Percentiles rank a stretch among this genome's conserved stretches.
Conservation (phyloP, 2,797 vertebrate species). For the Psittacula echo region DNA sequence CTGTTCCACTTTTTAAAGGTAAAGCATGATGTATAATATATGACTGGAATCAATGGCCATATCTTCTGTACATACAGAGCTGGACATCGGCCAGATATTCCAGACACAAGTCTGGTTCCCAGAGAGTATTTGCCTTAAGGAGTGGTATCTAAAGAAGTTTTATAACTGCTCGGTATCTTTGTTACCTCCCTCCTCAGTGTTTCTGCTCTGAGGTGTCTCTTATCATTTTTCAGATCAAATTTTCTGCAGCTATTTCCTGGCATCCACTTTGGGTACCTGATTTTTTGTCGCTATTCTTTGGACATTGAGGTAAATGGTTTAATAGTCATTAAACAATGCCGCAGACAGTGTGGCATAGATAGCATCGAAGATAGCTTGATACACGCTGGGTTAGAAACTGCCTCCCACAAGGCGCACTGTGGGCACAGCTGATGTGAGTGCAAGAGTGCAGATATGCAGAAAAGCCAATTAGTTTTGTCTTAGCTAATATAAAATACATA, state of each 20-base stretch:
- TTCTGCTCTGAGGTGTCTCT: not conserved
- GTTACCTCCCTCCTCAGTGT: not conserved
- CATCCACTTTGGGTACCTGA: not conserved
- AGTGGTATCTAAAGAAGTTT: constrained; percentile 7
- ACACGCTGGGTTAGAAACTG: not conserved
- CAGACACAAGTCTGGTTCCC: constrained; percentile 55
- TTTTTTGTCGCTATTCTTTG: not conserved
- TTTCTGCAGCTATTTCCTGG: not conserved
- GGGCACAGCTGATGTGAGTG: not conserved
- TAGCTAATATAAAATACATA: constrained; percentile 11
- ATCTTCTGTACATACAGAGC: constrained; percentile 34
- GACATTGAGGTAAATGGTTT: not conserved
- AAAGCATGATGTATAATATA: not conserved
- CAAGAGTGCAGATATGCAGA: not conserved
- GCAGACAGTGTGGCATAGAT: not conserved
- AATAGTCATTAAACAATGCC: not conserved
- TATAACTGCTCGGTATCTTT: not conserved
- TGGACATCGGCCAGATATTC: constrained; percentile 35
- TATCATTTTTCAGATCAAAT: not conserved
- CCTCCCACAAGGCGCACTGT: not conserved
- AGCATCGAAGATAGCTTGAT: not conserved
- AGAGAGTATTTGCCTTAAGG: constrained; percentile 4
- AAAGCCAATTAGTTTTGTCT: constrained; percentile 17
- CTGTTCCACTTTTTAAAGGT: not conserved
- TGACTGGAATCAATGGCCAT: constrained; percentile 38